phyloP scores from a whole-genome alignment of 2,797 vertebrate species.

The Epinephelus awoara region DNA sequence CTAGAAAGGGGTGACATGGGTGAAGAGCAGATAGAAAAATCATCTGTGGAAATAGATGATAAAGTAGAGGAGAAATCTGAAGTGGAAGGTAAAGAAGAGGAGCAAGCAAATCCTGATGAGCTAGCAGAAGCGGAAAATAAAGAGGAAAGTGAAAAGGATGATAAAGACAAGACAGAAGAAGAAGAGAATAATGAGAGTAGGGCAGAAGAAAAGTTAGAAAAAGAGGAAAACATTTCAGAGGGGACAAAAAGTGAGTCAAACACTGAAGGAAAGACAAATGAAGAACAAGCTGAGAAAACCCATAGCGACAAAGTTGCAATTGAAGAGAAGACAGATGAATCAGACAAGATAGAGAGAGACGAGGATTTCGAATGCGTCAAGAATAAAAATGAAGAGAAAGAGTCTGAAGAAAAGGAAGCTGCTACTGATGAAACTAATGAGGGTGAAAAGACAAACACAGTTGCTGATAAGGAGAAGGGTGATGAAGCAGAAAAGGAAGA shows the following conservation, averaged over 20 bases:
- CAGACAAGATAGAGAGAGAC: conserved; percentile 33
- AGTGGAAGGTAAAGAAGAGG: conserved; percentile 34
- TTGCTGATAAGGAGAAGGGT: conserved; percentile 27
- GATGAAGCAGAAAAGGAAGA: conserved; percentile 35
- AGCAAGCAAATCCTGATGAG: conserved; percentile 35
- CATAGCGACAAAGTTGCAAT: conserved; percentile 10
- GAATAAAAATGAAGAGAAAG: conserved; percentile 21
- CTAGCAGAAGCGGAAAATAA: conserved; percentile 17
- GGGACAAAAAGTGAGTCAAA: conserved; percentile 13
- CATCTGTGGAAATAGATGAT: conserved; percentile 19
- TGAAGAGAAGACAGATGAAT: conserved; percentile 36
- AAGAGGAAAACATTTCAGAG: conserved; percentile 31
- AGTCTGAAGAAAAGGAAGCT: conserved; percentile 34
- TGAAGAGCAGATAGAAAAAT: conserved; percentile 35
- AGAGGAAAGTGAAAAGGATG: conserved; percentile 9
- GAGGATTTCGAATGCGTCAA: conserved; percentile 3
- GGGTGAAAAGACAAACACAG: conserved; percentile 1
- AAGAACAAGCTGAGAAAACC: conserved; percentile 46
- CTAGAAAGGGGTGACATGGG: conserved; percentile 15
- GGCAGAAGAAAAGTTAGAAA: conserved; percentile 29
- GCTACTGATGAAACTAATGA: conserved; percentile 29
- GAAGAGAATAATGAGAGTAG: conserved; percentile 31
- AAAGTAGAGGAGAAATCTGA: conserved; percentile 35
- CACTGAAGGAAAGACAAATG: conserved; percentile 30
- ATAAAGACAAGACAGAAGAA: conserved; percentile 34